Evolutionary conservation across 2,113 vertebrate species (phyloP).

Genomic region (Xenopus borealis): DNA sequence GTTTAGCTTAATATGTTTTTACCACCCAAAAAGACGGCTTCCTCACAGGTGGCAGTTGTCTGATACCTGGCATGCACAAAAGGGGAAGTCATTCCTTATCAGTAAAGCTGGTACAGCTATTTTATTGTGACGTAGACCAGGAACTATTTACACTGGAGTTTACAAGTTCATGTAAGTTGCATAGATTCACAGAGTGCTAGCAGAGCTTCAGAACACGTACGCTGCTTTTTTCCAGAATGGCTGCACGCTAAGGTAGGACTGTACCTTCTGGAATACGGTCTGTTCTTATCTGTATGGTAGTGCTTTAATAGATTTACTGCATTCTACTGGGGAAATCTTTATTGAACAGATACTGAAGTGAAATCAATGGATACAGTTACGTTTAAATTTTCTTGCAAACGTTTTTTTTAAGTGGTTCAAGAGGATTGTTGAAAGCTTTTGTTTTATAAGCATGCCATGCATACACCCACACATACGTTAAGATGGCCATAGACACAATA

Average conservation of each 20-base stretch:
- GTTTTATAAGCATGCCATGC: too few species aligned
- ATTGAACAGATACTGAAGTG: too few species aligned
- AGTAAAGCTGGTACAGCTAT: background rate
- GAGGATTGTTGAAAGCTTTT: too few species aligned
- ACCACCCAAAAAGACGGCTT: background rate
- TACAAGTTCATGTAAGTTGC: slow-evolving; percentile 12
- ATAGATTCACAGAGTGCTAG: background rate
- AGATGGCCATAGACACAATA: too few species aligned
- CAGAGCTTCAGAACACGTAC: background rate
- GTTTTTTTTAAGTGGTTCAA: too few species aligned
- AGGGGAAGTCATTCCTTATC: slow-evolving; percentile 26
- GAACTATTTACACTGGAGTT: slow-evolving; percentile 8
- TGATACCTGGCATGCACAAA: background rate
- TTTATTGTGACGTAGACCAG: background rate
- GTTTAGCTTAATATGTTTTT: background rate
- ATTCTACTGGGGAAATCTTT: too few species aligned
- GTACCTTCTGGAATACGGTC: too few species aligned
- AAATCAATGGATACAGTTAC: too few species aligned
- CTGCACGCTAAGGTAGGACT: background rate
- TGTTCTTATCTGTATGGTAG: too few species aligned
- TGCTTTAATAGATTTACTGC: too few species aligned
- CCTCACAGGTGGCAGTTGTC: background rate
- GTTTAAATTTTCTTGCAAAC: too few species aligned
- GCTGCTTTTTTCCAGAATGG: background rate
- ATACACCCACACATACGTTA: too few species aligned